Base-by-base conservation (phyloP, 1,140 invertebrate genomes). In the Caerostris darwini region DNA sequence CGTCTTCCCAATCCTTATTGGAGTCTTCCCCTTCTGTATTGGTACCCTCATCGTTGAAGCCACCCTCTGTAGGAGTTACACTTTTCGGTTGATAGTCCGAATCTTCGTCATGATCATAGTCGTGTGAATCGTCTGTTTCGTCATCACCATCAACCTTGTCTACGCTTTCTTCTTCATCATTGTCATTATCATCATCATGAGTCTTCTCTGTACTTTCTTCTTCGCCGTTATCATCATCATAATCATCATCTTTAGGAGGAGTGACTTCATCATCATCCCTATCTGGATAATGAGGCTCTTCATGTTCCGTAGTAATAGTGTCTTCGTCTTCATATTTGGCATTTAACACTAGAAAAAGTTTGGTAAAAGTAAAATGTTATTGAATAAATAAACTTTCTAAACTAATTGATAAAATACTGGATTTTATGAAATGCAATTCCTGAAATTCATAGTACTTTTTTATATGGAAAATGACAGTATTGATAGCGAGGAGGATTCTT, bases 101-200 rank as follows among this genome's bases (percentile, higher is more conserved):
- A 50, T 61, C 34, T 54, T 61, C 50, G 3, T 64, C 87, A 90
- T 56, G 50, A 59, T 90, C 88, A 69, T 59, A 34, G 34, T 83
- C 12, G 34, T 82, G n/a, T 50, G n/a, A 19, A 82, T 10, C 0
- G n/a, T n/a, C 64, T 67, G 3, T 17, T 64, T 17, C 3, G 61
- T 64, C 17, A 17, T 64, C 61, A 64, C 3, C 61, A 8, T 8
- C 1, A 8, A 3, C 61, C 17, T 64, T 64, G 8, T 17, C 17
- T 17, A 8, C 61, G 17, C 3, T 64, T 64, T 67, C 64, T 3
- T 67, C 64, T 14, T 67, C 12, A 67, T 5, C n/a, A 5, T 64
- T 17, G 17, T 64, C 61, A 8, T 64, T n/a, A 14, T n/a, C 64
- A n/a, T 67, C n/a, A 67, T 67, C 64, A 19, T 3, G 54, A 57